Evolutionary conservation across 2,113 vertebrate species (phyloP).

Genomic region (Crotalus tigris): DNA sequence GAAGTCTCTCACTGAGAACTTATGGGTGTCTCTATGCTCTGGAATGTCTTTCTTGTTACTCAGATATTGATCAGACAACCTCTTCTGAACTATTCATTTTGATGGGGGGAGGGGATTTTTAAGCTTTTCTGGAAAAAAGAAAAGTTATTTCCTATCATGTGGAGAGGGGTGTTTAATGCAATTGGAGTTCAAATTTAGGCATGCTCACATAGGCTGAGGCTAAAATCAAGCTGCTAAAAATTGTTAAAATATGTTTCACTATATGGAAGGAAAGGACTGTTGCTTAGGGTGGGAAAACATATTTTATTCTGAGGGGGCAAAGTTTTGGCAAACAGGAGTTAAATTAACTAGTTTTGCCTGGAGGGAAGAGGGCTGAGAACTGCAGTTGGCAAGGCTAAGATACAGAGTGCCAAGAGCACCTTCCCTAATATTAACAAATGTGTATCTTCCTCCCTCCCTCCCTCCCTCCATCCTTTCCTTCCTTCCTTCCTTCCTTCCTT

Average conservation of each 20-base stretch:
- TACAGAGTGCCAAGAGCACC: neutral
- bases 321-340: neutral
- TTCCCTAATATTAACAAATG: neutral
- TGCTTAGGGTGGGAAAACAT: neutral
- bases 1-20: slow-evolving; percentile 36
- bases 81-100: neutral
- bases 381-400: neutral
- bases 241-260: too few species aligned
- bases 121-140: neutral
- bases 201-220: neutral
- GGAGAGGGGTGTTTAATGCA: neutral
- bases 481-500: too few species aligned
- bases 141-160: neutral
- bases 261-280: neutral
- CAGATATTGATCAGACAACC: neutral
- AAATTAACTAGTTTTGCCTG: neutral
- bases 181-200: neutral
- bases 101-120: neutral
- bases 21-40: slow-evolving; percentile 25
- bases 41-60: neutral
- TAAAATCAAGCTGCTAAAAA: neutral
- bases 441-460: neutral
- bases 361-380: neutral
- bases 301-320: neutral
- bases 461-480: too few species aligned